Conservation (phyloP, 2,113 vertebrate genomes). For the Heliornis fulica region DNA sequence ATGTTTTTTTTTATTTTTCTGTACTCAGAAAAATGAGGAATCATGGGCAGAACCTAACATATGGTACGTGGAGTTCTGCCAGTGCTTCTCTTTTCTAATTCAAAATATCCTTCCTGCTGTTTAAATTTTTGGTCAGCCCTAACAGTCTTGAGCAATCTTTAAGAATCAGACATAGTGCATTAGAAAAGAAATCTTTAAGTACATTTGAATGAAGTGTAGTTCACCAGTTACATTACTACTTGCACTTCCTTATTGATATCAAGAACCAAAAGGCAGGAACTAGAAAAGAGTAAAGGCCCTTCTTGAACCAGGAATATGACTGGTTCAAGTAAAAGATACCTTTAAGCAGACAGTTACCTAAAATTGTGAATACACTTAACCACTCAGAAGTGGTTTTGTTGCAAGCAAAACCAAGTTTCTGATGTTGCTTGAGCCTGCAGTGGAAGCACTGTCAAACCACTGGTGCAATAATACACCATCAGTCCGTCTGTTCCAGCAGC, state of each 20-base stretch:
- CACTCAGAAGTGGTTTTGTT: not conserved
- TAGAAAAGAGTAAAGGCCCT: not conserved
- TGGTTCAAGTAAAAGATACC: not conserved
- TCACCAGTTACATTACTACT: not conserved
- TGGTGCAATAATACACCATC: fast-evolving
- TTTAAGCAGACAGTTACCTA: not conserved
- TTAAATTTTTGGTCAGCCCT: constrained; percentile 13
- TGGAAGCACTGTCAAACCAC: fast-evolving
- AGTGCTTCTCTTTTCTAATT: not conserved
- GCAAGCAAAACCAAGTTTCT: not conserved
- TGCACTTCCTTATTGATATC: not conserved
- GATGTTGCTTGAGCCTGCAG: not conserved
- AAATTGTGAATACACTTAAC: not conserved
- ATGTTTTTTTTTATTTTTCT: not conserved
- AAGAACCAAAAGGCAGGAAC: not conserved
- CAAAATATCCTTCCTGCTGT: not conserved
- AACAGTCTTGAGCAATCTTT: not conserved
- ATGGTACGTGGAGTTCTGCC: not conserved
- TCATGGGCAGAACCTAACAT: not conserved
- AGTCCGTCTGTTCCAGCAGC: fast-evolving
- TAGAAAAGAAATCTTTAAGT: not conserved
- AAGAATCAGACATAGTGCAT: not conserved
- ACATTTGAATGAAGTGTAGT: not conserved
- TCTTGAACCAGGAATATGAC: not conserved
- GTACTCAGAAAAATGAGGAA: not conserved